Evolutionary conservation across 2,797 vertebrate species (phyloP).

Genomic region (Catharus ustulatus): DNA sequence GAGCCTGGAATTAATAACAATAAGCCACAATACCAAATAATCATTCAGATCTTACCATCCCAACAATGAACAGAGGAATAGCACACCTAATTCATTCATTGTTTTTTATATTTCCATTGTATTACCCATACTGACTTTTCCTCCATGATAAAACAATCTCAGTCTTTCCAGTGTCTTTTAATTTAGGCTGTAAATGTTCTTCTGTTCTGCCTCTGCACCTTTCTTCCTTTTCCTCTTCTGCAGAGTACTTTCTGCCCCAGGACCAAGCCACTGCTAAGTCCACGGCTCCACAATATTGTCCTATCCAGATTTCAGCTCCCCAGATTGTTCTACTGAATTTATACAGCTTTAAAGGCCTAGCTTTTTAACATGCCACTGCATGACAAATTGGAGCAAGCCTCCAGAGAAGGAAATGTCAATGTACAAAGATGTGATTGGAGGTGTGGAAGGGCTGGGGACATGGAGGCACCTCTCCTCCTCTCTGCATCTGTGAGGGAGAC

Average conservation of each 20-base stretch:
- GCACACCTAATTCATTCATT: neutral
- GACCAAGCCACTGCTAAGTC: neutral
- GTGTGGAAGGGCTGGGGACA: neutral
- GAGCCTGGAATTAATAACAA: neutral
- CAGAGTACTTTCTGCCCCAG: neutral
- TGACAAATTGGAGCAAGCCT: neutral
- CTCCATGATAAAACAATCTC: neutral
- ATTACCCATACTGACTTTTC: neutral
- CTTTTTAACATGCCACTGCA: neutral
- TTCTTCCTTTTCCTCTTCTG: neutral
- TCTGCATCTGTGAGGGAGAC: neutral
- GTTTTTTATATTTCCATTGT: neutral
- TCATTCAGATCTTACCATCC: neutral
- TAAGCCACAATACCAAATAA: neutral
- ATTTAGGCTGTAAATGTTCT: neutral
- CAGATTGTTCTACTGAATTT: neutral
- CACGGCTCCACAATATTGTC: neutral
- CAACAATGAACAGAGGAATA: neutral
- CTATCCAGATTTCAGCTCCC: neutral
- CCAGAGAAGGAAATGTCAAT: neutral
- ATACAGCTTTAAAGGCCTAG: neutral
- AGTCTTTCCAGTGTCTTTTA: neutral
- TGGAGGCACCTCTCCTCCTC: neutral
- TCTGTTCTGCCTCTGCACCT: rapidly evolving
- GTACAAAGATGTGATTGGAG: neutral